These are phyloP conservation scores for Turritopsis rubra DNA, from an alignment of 30 jellyfish, hydroid and myxozoan genomes.

Conservation along the genomic window DNA sequence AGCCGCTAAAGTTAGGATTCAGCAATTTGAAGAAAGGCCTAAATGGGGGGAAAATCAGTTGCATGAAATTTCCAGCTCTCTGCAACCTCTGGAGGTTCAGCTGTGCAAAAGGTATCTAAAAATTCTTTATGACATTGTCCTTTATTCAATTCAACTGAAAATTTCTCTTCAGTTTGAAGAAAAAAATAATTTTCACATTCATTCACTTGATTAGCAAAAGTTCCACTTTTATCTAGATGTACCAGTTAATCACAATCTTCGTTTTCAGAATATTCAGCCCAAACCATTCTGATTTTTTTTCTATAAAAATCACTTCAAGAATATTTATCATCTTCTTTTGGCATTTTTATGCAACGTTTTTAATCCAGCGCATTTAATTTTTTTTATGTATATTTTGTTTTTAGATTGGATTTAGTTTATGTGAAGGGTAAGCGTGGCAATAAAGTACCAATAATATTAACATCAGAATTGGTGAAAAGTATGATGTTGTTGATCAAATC, in stretches of 20 bases:
- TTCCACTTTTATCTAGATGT: neutral
- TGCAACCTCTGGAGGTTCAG: conserved; percentile 36
- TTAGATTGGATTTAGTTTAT: conserved; percentile 24
- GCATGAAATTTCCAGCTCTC: conserved; percentile 30
- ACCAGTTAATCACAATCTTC: neutral
- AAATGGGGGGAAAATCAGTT: conserved; percentile 16
- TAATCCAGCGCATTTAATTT: too few relatives aligned
- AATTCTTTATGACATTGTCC: neutral
- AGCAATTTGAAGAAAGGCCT: conserved; percentile 15
- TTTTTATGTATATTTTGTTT: neutral
- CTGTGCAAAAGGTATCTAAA: conserved; percentile 35
- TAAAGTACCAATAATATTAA: conserved; percentile 21
- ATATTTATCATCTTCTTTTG: too few relatives aligned
- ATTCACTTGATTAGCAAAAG: neutral
- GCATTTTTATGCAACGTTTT: too few relatives aligned
- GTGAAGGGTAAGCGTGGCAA: conserved; percentile 23
- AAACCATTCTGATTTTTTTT: conserved; percentile 4
- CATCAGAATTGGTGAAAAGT: neutral
- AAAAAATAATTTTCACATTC: too few relatives aligned
- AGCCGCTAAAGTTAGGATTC: conserved; percentile 16
- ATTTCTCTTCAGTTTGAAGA: too few relatives aligned
- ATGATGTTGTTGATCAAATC: neutral
- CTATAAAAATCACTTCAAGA: neutral
- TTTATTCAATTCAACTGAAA: neutral
- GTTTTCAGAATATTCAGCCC: too few relatives aligned